phyloP scores from a whole-genome alignment of 1,140 invertebrate species.

The Phenacoccus solenopsis region DNA sequence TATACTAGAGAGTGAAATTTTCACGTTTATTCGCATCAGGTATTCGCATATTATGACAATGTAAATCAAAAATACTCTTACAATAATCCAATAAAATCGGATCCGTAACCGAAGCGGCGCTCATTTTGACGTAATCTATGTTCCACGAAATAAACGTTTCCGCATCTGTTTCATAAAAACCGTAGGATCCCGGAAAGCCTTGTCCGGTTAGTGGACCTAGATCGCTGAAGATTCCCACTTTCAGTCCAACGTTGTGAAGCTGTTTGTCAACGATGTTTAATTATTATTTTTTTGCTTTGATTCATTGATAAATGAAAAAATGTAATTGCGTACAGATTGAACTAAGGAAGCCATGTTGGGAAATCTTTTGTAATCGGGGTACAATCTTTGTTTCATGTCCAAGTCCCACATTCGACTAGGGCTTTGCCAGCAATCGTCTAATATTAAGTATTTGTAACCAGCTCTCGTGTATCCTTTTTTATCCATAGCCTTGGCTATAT shows the following conservation, averaged over 20 bases:
- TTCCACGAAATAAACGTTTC: background rate
- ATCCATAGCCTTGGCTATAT: slow-evolving; percentile 43
- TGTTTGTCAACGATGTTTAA: background rate
- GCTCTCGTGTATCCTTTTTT: slow-evolving; percentile 40
- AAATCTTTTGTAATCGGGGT: slow-evolving; percentile 42
- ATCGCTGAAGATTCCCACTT: background rate
- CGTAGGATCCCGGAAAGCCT: background rate
- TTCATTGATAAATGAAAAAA: background rate
- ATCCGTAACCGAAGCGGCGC: background rate
- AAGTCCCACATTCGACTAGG: slow-evolving; percentile 35
- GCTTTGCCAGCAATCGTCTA: slow-evolving; percentile 49
- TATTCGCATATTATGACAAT: too few relatives aligned
- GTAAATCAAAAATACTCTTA: background rate
- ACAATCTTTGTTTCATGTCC: slow-evolving; percentile 33
- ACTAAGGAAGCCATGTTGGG: too few relatives aligned
- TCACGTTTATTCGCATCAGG: background rate
- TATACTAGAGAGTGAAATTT: slow-evolving; percentile 41
- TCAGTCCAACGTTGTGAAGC: background rate
- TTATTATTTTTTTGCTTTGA: background rate
- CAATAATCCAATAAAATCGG: background rate
- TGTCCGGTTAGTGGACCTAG: background rate
- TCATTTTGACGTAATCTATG: slow-evolving; percentile 4
- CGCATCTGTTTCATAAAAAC: background rate
- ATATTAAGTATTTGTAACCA: slow-evolving; percentile 45
- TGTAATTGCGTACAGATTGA: too few relatives aligned